Evolutionary conservation across 2,888 invertebrate genomes (phyloP), one percentile per base, ranked within the genome.

Genomic region (Girardia tigrina): DNA sequence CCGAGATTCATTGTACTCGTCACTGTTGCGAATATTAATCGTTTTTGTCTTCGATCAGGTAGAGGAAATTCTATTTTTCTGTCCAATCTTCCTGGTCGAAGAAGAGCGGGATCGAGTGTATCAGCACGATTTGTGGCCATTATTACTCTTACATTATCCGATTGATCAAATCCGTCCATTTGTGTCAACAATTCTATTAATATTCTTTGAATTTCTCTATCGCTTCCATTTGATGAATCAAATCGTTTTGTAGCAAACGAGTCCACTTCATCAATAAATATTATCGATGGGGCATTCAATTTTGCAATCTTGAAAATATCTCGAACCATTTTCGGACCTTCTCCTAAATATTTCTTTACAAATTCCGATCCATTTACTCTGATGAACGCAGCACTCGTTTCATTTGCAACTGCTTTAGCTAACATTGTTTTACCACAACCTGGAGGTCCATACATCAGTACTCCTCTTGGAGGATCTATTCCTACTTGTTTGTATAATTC

Each of bases 161-260:
- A 95, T 85, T 98, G 97, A 86, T 99, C 98, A 84, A 98, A 98
- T 73, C 98, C 98, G 85, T 98, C 98, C 98, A 98, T 98, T 86
- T 98, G 98, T 86, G 99, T 98, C 6, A 98, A 87, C 76, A 98
- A 87, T 83, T 99, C 98, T 26, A 98, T 86, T 28, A 98, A 86
- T 84, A 98, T 99, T 86, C 98, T 89, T 36, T 36, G 36, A 8
- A 36, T 16, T 36, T 36, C 36, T 36, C 36, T 36, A 16, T 36
- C 36, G 16, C 12, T 16, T 12, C 36, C 36, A 16, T 8, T 36
- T 36, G 8, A 16, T 36, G 36, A 8, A 36, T 36, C 36, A 16
- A 97, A 94, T 78, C 97, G 88, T 86, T 98, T 99, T 1, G 98
- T 99, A 14, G 97, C 98, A 80, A 99, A 98, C 42, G 98, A 98